phyloP scores from a whole-genome alignment of 2,797 vertebrate genomes.

The Sebastes paucispinis region DNA sequence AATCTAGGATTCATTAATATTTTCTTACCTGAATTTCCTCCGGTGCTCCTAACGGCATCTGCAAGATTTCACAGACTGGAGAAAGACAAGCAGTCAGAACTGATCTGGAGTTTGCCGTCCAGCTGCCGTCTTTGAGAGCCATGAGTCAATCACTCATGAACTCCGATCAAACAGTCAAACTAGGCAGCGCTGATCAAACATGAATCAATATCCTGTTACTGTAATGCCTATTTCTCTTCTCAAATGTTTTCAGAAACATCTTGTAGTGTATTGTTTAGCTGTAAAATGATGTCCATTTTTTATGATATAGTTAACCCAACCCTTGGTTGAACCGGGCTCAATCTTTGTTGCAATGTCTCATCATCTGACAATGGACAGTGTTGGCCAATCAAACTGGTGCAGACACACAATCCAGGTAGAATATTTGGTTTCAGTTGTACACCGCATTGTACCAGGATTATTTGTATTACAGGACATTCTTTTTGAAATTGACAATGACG shows the following conservation, averaged over 20 bases:
- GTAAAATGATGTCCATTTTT: neutral
- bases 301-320: neutral
- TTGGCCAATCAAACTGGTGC: neutral
- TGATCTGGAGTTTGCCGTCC: too few species aligned
- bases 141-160: too few species aligned
- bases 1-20: neutral
- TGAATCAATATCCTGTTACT: too few species aligned
- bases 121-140: too few species aligned
- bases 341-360: neutral
- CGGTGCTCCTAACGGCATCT: rapidly evolving
- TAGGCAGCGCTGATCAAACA: too few species aligned
- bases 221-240: too few species aligned
- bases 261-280: too few species aligned
- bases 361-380: neutral
- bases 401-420: neutral
- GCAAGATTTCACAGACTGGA: too few species aligned
- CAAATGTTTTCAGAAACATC: too few species aligned
- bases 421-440: neutral
- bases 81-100: too few species aligned
- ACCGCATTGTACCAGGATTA: neutral
- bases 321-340: neutral
- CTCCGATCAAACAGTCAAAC: too few species aligned
- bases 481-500: neutral
- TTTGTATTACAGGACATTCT: neutral
- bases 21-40: neutral